Conservation (phyloP, 2,888 invertebrate species). For the Leuctra nigra region DNA sequence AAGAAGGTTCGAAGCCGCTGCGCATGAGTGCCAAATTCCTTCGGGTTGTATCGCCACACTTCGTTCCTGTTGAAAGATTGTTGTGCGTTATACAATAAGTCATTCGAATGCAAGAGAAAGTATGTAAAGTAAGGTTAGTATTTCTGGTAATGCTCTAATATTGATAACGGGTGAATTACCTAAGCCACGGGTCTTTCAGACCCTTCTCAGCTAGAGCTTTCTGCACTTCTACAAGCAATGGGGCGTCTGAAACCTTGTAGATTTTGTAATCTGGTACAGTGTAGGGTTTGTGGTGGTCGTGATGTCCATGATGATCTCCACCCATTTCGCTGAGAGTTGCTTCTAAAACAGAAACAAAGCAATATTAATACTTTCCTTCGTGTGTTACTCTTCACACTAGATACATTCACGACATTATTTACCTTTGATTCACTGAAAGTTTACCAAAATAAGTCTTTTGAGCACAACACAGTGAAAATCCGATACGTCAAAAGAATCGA, state of each 20-base stretch:
- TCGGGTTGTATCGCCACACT: conserved; percentile 69
- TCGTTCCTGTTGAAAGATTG: conserved; percentile 55
- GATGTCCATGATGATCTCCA: conserved; percentile 46
- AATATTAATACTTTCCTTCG: background rate
- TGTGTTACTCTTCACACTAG: too few relatives aligned
- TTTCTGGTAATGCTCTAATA: background rate
- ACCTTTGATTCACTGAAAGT: too few relatives aligned
- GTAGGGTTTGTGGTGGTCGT: conserved; percentile 49
- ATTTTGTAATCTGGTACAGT: conserved; percentile 63
- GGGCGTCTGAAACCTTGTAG: conserved; percentile 65
- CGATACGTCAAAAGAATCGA: too few relatives aligned
- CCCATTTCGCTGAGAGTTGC: too few relatives aligned
- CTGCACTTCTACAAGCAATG: conserved; percentile 56
- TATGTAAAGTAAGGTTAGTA: too few relatives aligned
- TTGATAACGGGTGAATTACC: conserved; percentile 43
- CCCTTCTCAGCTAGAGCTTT: conserved; percentile 61
- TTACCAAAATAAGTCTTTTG: too few relatives aligned
- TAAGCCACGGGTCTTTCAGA: conserved; percentile 79
- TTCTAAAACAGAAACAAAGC: conserved; percentile 12
- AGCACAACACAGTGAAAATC: too few relatives aligned
- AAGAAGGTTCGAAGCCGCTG: conserved; percentile 44
- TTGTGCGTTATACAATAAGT: too few relatives aligned
- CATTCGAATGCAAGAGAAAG: too few relatives aligned
- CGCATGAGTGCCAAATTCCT: conserved; percentile 49
- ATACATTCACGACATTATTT: too few relatives aligned